Conservation (phyloP, 2,797 vertebrate genomes). For the Danio kyathit region DNA sequence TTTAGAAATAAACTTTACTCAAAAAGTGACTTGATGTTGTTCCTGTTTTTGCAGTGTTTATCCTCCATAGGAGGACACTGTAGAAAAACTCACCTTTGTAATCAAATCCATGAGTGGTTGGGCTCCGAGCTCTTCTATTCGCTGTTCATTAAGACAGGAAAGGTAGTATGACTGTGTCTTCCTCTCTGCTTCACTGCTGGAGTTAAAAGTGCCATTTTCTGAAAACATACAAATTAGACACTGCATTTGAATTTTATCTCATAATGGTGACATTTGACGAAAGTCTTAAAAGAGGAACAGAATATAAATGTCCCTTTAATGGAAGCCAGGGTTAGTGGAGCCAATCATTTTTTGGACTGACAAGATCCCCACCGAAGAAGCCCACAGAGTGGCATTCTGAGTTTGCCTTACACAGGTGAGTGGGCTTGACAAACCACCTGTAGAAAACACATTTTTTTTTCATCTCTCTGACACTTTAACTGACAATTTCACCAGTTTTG, state of each 20-base stretch:
- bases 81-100: constrained; percentile 80
- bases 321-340: no score
- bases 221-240: not conserved
- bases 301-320: no score
- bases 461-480: no score
- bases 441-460: no score
- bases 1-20: no score
- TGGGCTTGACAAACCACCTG: no score
- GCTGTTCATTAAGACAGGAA: constrained; percentile 92
- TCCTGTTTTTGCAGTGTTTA: not conserved
- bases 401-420: no score
- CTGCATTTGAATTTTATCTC: constrained; percentile 4
- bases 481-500: no score
- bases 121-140: constrained; percentile 91
- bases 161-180: constrained; percentile 95
- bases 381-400: no score
- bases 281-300: not conserved
- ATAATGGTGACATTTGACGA: not conserved
- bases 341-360: no score
- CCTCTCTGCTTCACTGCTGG: constrained; percentile 93
- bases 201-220: constrained; percentile 95
- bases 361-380: no score
- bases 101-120: constrained; percentile 93
- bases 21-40: no score
- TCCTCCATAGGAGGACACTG: not conserved